phyloP scores from a whole-genome alignment of 2,113 vertebrate species.

The Dryoscopus gambensis region DNA sequence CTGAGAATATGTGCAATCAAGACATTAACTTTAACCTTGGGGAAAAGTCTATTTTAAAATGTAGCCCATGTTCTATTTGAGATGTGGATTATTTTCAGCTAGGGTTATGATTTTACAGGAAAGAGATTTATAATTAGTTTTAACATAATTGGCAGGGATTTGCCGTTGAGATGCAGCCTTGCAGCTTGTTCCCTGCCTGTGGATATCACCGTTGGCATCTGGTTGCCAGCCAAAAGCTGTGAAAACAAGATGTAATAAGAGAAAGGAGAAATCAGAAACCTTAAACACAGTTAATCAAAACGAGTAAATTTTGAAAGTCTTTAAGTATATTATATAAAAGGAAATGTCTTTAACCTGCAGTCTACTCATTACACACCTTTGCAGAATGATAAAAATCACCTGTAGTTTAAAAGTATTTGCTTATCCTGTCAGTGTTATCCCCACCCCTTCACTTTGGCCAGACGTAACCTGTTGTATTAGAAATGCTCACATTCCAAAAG shows the following conservation, averaged over 20 bases:
- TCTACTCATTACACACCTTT: neutral
- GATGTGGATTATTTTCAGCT: constrained; percentile 41
- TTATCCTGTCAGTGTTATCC: neutral
- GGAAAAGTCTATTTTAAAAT: neutral
- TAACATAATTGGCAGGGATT: constrained; percentile 54
- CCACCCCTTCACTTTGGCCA: neutral
- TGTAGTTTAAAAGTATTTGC: neutral
- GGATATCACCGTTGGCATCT: constrained; percentile 21
- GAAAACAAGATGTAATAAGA: constrained; percentile 11
- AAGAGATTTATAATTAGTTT: constrained; percentile 55
- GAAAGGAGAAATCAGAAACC: neutral
- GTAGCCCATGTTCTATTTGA: constrained; percentile 7
- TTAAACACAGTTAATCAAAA: neutral
- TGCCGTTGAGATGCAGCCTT: neutral
- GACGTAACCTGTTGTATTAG: neutral
- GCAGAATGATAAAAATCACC: neutral
- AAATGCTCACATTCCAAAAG: neutral
- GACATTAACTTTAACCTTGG: constrained; percentile 26
- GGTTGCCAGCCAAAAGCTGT: constrained; percentile 19
- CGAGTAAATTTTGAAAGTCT: neutral
- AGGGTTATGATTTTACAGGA: constrained; percentile 29
- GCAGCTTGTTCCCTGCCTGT: constrained; percentile 10
- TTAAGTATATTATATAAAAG: neutral
- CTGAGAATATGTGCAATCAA: constrained; percentile 9
- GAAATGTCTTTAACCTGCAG: neutral